Base-by-base conservation (phyloP, 2,113 vertebrate species). In the Globicephala melas region DNA sequence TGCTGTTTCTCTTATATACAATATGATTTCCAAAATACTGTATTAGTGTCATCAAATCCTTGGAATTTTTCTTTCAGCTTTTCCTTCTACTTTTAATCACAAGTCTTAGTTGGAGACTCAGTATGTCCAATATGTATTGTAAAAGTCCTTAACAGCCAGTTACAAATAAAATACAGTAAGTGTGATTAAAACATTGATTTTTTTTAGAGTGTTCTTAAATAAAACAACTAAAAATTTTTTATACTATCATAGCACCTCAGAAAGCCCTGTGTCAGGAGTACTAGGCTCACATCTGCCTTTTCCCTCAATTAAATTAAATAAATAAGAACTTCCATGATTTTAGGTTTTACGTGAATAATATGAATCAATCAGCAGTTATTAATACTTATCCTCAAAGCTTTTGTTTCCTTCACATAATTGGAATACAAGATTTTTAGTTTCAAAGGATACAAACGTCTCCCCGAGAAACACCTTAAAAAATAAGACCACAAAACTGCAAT, bases 101-200 rank as follows among this genome's bases (percentile, higher is more conserved):
- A 62, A 76, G 58, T 70, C 12, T 86, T 77, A 84, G 82, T 8
- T 15, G 38, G 97, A 90, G 26, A 12, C 38, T 96, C 92, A 90
- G 65, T 88, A 67, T 12, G 17, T 47, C 67, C 86, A 90, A 89
- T 47, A 44, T 71, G 31, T 53, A 87, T 88, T 96, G 92, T 83
- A 12, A 85, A 81, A 94, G 58, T 63, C 50, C 60, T 82, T 93
- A 80, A 94, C 2, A 73, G 71, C 23, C 50, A 93, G 36, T 36
- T 81, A 95, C 33, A 93, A 86, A 76, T 81, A 91, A 93, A 94
- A 90, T 41, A 85, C 2, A 44, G 60, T 28, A 11, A 47, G 17
- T 71, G n/a, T 71, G 62, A 94, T 74, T 87, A 76, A 97, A 97
- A 87, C 21, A 28, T 80, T 95, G n/a, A n/a, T 77, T 85, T 82